Evolutionary conservation across 2,888 invertebrate species (phyloP), one percentile per base, ranked within the genome.

Genomic region (Subacronicta megacephala): DNA sequence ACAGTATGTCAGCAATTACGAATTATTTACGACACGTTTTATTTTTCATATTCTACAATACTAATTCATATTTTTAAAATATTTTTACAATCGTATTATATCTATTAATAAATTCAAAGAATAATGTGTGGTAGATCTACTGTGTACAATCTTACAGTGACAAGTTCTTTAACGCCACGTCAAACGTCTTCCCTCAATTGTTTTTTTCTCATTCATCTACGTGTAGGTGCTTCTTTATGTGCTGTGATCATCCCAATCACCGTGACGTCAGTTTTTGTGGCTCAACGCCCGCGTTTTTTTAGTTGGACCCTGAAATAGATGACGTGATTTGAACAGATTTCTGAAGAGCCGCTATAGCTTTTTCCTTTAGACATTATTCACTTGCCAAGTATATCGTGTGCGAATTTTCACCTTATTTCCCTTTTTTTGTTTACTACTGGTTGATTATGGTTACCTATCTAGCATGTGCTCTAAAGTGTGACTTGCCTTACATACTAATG

Each of bases 111-210:
- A 26, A 20, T 51, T 41, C 1, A 42, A 35, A 20, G 4, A 41
- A 40, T 31, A 7, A 0, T 15, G 13, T 41, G 44, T 12, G 71
- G 50, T 51, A 41, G 18, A 15, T 31, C 60, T 70, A 74, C 80
- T 81, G 72, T 31, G 9, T 40, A 0, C 9, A 12, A 6, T 33
- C n/a, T 20, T 13, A 16, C 61, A 55, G 47, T 66, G 64, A 6
- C 17, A 38, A 42, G 50, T 66, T 66, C 62, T 70, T 71, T 67
- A 62, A 58, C 68, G 74, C 72, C 77, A 61, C 80, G 80, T 85
- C 85, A 84, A 80, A 82, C 83, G 81, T 83, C 84, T 83, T 83
- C 77, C 73, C 82, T 83, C 90, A 88, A 87, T 89, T 89, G 87
- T 88, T 89, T 90, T 89, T 89, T 89, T 64, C 70, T 51, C 46